These are phyloP conservation scores for Drosophila tropicalis DNA, from an alignment of 1,140 invertebrate genomes.

Conservation along the genomic window DNA sequence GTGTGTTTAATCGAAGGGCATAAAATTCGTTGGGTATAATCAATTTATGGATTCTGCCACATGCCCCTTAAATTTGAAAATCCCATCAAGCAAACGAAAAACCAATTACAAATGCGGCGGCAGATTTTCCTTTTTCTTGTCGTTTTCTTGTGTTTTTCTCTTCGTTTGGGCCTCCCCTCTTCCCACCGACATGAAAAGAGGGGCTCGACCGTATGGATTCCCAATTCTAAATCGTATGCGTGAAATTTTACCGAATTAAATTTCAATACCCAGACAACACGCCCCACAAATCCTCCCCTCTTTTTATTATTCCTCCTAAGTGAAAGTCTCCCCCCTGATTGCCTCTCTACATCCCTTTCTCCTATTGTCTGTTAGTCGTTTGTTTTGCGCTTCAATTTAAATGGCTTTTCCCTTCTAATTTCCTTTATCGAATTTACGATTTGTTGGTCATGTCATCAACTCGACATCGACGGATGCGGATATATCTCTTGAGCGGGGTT, in stretches of 20 bases:
- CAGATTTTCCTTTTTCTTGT: neutral
- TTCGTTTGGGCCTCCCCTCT: neutral
- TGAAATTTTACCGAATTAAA: slow-evolving; percentile 74
- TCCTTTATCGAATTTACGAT: slow-evolving; percentile 82
- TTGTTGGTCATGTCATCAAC: slow-evolving; percentile 76
- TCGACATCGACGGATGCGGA: slow-evolving; percentile 31
- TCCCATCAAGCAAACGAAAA: slow-evolving; percentile 45
- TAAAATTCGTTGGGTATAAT: slow-evolving; percentile 61
- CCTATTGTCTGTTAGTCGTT: slow-evolving; percentile 12
- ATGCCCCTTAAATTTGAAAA: slow-evolving; percentile 50
- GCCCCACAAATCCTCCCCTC: slow-evolving; percentile 24
- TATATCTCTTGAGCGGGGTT: slow-evolving; percentile 20
- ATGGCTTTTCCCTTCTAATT: slow-evolving; percentile 74
- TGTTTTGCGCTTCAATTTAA: slow-evolving; percentile 37
- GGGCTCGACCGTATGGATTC: slow-evolving; percentile 38
- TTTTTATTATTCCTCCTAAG: neutral
- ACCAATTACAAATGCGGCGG: slow-evolving; percentile 9
- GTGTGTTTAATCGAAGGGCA: slow-evolving; percentile 47
- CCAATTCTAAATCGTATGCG: slow-evolving; percentile 18
- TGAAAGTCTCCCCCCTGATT: neutral
- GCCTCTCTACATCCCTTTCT: neutral
- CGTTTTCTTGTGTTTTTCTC: slow-evolving; percentile 10
- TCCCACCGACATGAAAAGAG: neutral
- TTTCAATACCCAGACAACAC: slow-evolving; percentile 50
- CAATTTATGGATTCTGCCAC: slow-evolving; percentile 64